Conservation (phyloP, 2,888 invertebrate species). For the Synanthedon vespiformis region DNA sequence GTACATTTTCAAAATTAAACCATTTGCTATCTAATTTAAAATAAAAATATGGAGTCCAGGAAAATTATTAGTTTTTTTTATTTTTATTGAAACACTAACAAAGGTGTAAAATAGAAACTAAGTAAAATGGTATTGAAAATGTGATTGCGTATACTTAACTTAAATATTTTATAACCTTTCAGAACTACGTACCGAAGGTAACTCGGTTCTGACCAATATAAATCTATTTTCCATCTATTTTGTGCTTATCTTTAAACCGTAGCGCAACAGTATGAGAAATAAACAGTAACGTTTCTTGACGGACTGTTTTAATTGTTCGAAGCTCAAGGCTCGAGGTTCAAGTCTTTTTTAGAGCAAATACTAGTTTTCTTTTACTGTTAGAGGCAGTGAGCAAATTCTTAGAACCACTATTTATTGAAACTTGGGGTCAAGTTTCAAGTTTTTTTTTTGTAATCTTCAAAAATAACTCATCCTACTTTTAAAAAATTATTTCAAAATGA, state of each 20-base stretch:
- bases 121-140: background rate
- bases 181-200: background rate
- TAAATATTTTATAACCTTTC: constrained; percentile 5
- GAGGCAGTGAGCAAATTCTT: too few species aligned
- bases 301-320: too few species aligned
- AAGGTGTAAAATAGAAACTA: background rate
- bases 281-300: background rate
- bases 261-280: background rate
- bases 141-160: background rate
- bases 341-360: too few species aligned
- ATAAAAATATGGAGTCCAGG: background rate
- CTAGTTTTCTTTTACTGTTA: too few species aligned
- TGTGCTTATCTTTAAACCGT: background rate
- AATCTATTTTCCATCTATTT: background rate
- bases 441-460: too few species aligned
- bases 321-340: too few species aligned
- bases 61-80: background rate
- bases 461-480: too few species aligned
- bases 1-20: too few species aligned
- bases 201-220: background rate
- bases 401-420: too few species aligned
- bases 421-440: too few species aligned
- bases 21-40: too few species aligned
- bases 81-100: background rate
- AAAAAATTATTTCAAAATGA: too few species aligned